Conservation (phyloP, 1,140 invertebrate species). For the Atta texana region DNA sequence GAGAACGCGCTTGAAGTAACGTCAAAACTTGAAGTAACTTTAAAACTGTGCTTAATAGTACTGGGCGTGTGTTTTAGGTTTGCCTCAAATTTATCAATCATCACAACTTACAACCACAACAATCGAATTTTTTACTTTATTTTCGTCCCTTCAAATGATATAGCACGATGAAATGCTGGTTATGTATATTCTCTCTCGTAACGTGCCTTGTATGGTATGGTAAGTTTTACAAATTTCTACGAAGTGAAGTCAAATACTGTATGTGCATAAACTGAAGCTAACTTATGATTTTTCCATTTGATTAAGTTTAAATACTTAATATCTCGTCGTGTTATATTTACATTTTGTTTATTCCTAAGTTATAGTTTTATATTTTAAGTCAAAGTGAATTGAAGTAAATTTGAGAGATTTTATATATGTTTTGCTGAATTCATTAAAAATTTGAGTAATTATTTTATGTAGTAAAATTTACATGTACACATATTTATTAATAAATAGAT, state of each 20-base stretch:
- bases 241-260: background rate
- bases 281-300: background rate
- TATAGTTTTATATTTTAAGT: background rate
- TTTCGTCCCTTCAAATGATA: background rate
- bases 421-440: background rate
- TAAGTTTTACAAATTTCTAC: constrained; percentile 40
- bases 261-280: background rate
- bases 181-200: constrained; percentile 3
- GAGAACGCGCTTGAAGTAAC: background rate
- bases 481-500: background rate
- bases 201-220: constrained; percentile 43
- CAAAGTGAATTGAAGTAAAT: background rate
- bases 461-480: background rate
- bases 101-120: background rate
- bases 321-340: background rate
- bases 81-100: background rate
- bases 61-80: constrained; percentile 49
- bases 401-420: background rate
- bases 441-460: background rate
- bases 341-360: background rate
- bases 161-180: constrained; percentile 51
- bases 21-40: background rate
- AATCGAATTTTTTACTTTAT: background rate
- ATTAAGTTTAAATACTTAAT: background rate
- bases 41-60: background rate